These are phyloP conservation scores for Anarrhichthys ocellatus DNA, from an alignment of 2,113 vertebrate species.

Conservation along the genomic window DNA sequence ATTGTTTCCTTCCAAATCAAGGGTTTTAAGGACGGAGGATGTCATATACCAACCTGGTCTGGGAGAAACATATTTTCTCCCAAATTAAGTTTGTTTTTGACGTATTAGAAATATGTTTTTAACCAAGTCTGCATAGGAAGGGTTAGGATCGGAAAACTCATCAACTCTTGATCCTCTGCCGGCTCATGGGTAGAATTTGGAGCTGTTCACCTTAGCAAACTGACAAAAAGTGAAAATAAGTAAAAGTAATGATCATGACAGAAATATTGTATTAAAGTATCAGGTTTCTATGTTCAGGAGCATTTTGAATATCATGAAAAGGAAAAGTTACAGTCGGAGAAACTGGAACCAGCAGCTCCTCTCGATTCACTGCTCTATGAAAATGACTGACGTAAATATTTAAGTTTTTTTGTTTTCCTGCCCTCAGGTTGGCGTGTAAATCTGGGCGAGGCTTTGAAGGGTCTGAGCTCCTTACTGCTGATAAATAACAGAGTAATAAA, in stretches of 20 bases:
- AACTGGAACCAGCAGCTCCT: neutral
- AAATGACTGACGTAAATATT: conserved; percentile 4
- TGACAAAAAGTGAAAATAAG: neutral
- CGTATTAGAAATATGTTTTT: too few relatives aligned
- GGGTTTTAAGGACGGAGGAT: too few relatives aligned
- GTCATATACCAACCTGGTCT: too few relatives aligned
- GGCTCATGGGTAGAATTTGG: neutral
- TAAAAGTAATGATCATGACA: neutral
- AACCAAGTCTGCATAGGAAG: too few relatives aligned
- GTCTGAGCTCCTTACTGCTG: conserved; percentile 60
- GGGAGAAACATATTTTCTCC: too few relatives aligned
- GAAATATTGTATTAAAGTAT: neutral
- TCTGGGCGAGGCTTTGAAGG: conserved; percentile 42
- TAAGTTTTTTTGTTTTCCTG: neutral
- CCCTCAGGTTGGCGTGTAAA: conserved; percentile 34
- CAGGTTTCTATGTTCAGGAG: neutral
- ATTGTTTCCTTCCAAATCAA: neutral
- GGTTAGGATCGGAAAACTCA: too few relatives aligned
- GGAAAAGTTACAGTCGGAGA: neutral
- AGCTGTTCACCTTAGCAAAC: neutral
- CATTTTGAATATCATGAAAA: neutral
- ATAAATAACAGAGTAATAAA: conserved; percentile 76
- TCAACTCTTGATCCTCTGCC: neutral
- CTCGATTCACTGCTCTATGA: neutral
- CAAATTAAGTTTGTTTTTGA: too few relatives aligned